phyloP scores from a whole-genome alignment of 2,113 vertebrate species.

The Cottus gobio region DNA sequence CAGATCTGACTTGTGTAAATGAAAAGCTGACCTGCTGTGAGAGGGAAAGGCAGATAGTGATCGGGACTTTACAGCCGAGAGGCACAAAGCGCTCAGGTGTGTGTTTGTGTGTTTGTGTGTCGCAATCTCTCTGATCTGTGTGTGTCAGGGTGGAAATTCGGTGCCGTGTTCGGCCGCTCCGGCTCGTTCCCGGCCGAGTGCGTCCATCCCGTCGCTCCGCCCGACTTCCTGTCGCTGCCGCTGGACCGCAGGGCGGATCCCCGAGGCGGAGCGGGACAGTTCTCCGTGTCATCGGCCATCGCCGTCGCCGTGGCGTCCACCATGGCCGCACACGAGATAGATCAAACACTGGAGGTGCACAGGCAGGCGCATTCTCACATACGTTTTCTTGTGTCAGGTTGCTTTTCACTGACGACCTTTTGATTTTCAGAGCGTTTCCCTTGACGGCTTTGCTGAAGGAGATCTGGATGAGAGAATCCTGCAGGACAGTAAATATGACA shows the following conservation, averaged over 20 bases:
- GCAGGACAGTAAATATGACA: constrained; percentile 81
- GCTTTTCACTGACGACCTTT: constrained; percentile 58
- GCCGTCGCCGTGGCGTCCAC: constrained; percentile 90
- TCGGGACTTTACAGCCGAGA: background rate
- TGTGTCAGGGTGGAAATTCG: constrained; percentile 94
- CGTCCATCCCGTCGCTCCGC: constrained; percentile 89
- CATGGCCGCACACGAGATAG: constrained; percentile 89
- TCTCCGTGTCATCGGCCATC: constrained; percentile 84
- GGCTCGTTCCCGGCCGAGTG: constrained; percentile 90
- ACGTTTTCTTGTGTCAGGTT: background rate
- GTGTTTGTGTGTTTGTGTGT: background rate
- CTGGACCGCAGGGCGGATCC: constrained; percentile 86
- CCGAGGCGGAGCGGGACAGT: constrained; percentile 86
- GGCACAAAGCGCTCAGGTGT: background rate
- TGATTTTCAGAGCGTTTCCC: constrained; percentile 69
- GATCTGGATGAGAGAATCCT: constrained; percentile 65
- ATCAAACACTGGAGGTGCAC: constrained; percentile 88
- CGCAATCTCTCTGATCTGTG: constrained; percentile 13
- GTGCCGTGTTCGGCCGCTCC: constrained; percentile 89
- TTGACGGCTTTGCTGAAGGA: constrained; percentile 55
- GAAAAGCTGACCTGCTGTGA: constrained; percentile 25
- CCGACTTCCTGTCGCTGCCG: constrained; percentile 90
- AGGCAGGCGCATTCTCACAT: background rate
- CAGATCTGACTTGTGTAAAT: constrained; percentile 27
- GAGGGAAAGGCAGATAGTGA: constrained; percentile 25